Base-by-base conservation (phyloP, 2,888 invertebrate genomes). In the Spodoptera picta region DNA sequence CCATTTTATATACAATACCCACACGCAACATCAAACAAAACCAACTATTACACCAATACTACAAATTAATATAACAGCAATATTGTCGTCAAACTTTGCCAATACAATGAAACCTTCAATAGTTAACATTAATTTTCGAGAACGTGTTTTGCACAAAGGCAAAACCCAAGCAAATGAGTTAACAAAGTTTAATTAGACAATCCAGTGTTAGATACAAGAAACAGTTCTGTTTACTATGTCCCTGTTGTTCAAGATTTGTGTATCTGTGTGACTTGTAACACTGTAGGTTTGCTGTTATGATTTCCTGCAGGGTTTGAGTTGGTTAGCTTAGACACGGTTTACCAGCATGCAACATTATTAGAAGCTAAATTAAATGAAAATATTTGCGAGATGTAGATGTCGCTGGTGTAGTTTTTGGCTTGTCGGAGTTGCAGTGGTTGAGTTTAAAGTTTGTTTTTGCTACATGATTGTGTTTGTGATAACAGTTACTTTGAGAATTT, bases 101-200 rank as follows among this genome's bases (percentile, higher is more conserved):
- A 59, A 77, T 77, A 65, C 59, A 56, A 65, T 60, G 51, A 73
- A 53, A 46, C 51, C 45, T 72, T 73, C 62, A 67, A 61, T 62
- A 65, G 56, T 59, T 53, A 69, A 69, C 54, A 77, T 52, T 58
- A 62, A 70, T 69, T 61, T 65, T 51, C 55, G 12, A n/a, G 52
- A 53, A 63, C 62, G 54, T 78, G 63, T 75, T 75, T 75, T 78
- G 76, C 47, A 51, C 60, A 49, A 60, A 61, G 66, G 71, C 75
- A 70, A 78, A 75, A 78, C 71, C 56, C 14, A 47, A 66, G 60
- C 60, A 60, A 73, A 73, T 76, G 77, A 78, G 78, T 75, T 75
- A 60, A 52, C 72, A 55, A 77, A 78, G 66, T 75, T 75, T 60
- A 78, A 75, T 75, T 75, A 78, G 77, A 64, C 76, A 64, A 63